A percentile compares a stretch with the other conserved stretches of the same genome.
phyloP scores from a whole-genome alignment of 2,888 invertebrate species.

The Mongoloraphidia duomilia region DNA sequence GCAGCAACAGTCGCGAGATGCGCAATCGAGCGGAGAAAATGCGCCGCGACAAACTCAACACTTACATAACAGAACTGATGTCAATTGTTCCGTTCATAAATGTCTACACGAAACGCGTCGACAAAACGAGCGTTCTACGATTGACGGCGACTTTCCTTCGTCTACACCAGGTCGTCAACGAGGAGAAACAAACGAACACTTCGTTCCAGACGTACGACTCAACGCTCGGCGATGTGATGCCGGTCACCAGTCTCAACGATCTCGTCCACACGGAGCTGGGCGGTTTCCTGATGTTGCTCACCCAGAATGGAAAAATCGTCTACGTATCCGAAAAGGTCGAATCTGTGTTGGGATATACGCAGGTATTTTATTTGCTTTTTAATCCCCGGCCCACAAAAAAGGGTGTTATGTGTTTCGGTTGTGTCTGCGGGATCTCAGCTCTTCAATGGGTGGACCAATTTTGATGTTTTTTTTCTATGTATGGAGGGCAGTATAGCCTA shows the following conservation, averaged over 20 bases:
- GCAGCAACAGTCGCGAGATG: slow-evolving; percentile 61
- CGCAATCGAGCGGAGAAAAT: slow-evolving; percentile 85
- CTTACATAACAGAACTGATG: slow-evolving; percentile 69
- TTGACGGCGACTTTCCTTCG: slow-evolving; percentile 76
- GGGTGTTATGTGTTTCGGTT: no score
- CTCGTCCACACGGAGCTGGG: slow-evolving; percentile 45
- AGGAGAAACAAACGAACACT: slow-evolving; percentile 22
- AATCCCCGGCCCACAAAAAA: no score
- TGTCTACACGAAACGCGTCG: slow-evolving; percentile 67
- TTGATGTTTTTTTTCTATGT: no score
- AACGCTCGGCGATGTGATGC: not conserved
- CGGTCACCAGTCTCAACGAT: slow-evolving; percentile 32
- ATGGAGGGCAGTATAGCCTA: no score
- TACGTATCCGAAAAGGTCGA: slow-evolving; percentile 75
- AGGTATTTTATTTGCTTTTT: slow-evolving; percentile 34
- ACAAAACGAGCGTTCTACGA: slow-evolving; percentile 81
- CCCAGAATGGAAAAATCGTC: slow-evolving; percentile 69
- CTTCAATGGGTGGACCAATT: no score
- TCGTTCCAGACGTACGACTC: not conserved
- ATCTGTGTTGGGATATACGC: slow-evolving; percentile 70
- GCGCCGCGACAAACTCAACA: slow-evolving; percentile 77
- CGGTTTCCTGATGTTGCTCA: slow-evolving; percentile 68
- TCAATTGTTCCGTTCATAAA: slow-evolving; percentile 71
- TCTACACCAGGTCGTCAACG: slow-evolving; percentile 42
- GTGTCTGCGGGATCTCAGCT: no score